A percentile compares a stretch with the other conserved stretches of the same genome.
Evolutionary conservation across 1,140 invertebrate genomes (phyloP).

Genomic region (Apis laboriosa): DNA sequence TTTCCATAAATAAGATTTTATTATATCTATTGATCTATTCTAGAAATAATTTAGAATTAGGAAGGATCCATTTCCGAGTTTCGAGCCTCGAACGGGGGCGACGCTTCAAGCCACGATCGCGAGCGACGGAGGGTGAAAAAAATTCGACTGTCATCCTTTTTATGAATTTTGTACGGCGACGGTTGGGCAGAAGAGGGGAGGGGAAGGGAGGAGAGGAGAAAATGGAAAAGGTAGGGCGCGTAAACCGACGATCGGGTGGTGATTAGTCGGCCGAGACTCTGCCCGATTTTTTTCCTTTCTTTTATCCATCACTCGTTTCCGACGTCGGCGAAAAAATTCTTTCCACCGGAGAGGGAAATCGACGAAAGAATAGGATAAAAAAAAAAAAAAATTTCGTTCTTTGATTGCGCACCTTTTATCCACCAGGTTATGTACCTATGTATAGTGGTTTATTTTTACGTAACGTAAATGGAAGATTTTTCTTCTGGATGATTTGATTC

Average conservation of each 20-base stretch:
- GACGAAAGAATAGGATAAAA: background rate
- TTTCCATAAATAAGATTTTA: too few relatives aligned
- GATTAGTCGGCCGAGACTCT: slow-evolving; percentile 66
- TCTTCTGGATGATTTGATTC: background rate
- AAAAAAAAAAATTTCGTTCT: slow-evolving; percentile 18
- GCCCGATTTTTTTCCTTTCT: slow-evolving; percentile 36
- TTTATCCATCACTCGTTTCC: slow-evolving; percentile 35
- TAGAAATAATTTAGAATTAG: slow-evolving; percentile 37
- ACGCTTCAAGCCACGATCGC: slow-evolving; percentile 59
- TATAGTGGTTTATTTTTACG: background rate
- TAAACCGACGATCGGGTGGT: slow-evolving; percentile 62
- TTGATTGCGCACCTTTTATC: background rate
- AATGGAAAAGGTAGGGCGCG: slow-evolving; percentile 13
- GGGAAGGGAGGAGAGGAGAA: slow-evolving; percentile 5
- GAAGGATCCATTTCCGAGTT: slow-evolving; percentile 58
- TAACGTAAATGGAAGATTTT: background rate
- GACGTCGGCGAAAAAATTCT: slow-evolving; percentile 37
- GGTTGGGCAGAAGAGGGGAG: slow-evolving; percentile 11
- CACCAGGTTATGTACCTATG: background rate
- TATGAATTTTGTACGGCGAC: slow-evolving; percentile 31
- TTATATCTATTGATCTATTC: too few relatives aligned
- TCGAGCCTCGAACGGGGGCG: slow-evolving; percentile 50
- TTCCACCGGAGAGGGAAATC: too few relatives aligned
- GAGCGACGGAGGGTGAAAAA: slow-evolving; percentile 62
- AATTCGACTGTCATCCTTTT: slow-evolving; percentile 49